phyloP scores from a whole-genome alignment of 2,797 vertebrate species.

The Tapera naevia region DNA sequence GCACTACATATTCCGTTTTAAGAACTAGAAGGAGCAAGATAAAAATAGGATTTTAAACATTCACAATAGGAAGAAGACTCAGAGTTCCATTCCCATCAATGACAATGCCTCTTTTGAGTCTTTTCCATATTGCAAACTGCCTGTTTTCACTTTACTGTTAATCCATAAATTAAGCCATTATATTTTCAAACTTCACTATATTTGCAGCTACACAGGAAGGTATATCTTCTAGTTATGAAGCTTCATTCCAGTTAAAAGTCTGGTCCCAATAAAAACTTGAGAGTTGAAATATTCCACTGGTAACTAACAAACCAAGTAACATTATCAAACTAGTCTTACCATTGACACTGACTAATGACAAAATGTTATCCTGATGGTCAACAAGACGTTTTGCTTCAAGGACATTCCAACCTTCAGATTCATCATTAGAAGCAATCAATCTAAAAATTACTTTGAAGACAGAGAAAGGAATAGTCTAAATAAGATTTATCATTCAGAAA shows the following conservation, averaged over 20 bases:
- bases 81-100: background rate
- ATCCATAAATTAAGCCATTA: background rate
- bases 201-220: background rate
- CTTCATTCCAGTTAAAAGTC: background rate
- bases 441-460: constrained; percentile 87
- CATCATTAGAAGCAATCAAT: constrained; percentile 74
- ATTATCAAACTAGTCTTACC: constrained; percentile 73
- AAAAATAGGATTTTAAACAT: background rate
- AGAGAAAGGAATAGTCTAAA: constrained; percentile 7
- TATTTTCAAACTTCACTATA: background rate
- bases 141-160: background rate
- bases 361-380: constrained; percentile 91
- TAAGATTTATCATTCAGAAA: background rate
- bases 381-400: constrained; percentile 81
- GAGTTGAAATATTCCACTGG: background rate
- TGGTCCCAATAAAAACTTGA: background rate
- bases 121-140: background rate
- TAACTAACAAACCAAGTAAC: background rate
- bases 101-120: background rate
- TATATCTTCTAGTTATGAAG: background rate
- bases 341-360: constrained; percentile 86
- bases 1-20: background rate
- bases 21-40: background rate
- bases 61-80: background rate
- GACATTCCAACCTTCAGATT: constrained; percentile 71